Evolutionary conservation across 2,888 invertebrate genomes (phyloP).

Genomic region (Agrilus biguttatus): DNA sequence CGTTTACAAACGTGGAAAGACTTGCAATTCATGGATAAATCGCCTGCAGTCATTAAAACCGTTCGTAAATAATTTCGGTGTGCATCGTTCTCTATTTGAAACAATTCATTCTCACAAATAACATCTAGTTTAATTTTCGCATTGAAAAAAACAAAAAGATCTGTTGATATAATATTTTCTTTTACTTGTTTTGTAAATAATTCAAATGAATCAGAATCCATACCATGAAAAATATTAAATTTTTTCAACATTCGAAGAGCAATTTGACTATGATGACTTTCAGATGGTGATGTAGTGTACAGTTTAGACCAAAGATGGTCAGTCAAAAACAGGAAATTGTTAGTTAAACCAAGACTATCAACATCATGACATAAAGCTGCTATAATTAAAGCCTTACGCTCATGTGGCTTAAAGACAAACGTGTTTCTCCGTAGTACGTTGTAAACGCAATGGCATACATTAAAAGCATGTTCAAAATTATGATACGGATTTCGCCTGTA

Average conservation of each 20-base stretch:
- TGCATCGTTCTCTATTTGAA: constrained; percentile 34
- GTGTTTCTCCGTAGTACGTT: constrained; percentile 36
- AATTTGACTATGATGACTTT: constrained; percentile 44
- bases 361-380: constrained; percentile 46
- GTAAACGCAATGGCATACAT: constrained; percentile 46
- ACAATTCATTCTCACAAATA: constrained; percentile 32
- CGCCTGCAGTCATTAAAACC: constrained; percentile 44
- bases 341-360: constrained; percentile 48
- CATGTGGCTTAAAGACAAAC: constrained; percentile 33
- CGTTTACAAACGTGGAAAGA: constrained; percentile 40
- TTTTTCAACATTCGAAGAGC: constrained; percentile 43
- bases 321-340: constrained; percentile 40
- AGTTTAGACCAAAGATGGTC: constrained; percentile 39
- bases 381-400: constrained; percentile 40
- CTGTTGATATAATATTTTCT: constrained; percentile 44
- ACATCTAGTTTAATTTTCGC: constrained; percentile 38
- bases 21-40: constrained; percentile 45
- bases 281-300: constrained; percentile 42
- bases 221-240: constrained; percentile 34
- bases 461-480: constrained; percentile 48
- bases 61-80: constrained; percentile 42
- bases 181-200: constrained; percentile 37
- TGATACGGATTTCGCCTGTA: constrained; percentile 45
- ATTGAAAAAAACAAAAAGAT: constrained; percentile 41
- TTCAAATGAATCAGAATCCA: constrained; percentile 28